Percentiles rank a stretch among this genome's conserved stretches.
phyloP scores from a whole-genome alignment of 2,888 invertebrate species.

The Mesorhabditis spiculigera region DNA sequence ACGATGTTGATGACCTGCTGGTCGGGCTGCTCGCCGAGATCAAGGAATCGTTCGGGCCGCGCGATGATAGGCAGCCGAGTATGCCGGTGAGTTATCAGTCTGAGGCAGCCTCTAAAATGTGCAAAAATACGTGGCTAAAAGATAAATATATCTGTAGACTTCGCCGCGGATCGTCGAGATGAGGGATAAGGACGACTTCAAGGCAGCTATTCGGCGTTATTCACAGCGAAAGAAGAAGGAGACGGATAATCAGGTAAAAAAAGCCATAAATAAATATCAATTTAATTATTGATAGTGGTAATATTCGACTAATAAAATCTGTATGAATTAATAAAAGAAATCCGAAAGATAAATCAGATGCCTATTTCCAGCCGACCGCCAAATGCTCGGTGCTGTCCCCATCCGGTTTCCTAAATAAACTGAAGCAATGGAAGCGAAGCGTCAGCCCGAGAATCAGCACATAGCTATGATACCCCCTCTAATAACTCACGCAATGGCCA shows the following conservation, averaged over 20 bases:
- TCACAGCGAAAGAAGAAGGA: constrained; percentile 55
- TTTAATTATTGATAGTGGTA: too few species aligned
- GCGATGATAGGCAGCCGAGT: constrained; percentile 19
- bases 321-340: neutral
- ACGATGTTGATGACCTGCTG: constrained; percentile 89
- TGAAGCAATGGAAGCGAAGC: constrained; percentile 49
- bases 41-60: constrained; percentile 43
- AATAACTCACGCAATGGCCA: neutral
- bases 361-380: constrained; percentile 12
- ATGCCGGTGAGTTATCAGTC: neutral
- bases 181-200: constrained; percentile 39
- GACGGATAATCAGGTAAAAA: constrained; percentile 23
- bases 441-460: constrained; percentile 25
- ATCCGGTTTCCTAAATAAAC: constrained; percentile 42
- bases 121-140: neutral
- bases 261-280: constrained; percentile 8
- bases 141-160: neutral
- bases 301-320: neutral
- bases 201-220: constrained; percentile 54
- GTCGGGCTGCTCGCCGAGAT: constrained; percentile 78
- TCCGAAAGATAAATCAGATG: neutral
- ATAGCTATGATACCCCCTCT: neutral
- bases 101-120: neutral
- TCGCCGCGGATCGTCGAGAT: neutral
- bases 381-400: constrained; percentile 53